phyloP scores from a whole-genome alignment of 2,888 invertebrate species.

The Xanthorhoe spadicearia region DNA sequence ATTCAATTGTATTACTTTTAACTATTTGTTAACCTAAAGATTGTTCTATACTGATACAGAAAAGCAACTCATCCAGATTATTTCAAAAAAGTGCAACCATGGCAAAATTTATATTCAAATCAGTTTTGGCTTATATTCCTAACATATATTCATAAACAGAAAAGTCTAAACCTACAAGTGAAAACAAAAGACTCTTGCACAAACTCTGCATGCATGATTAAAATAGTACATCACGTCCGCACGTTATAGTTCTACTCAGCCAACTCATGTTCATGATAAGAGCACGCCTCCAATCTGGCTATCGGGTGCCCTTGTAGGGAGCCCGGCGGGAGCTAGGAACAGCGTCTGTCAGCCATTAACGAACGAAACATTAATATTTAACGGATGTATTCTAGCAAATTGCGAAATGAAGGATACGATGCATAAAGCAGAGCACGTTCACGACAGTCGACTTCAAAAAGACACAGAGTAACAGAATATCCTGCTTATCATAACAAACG shows the following conservation, averaged over 20 bases:
- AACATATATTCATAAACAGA: too few species aligned
- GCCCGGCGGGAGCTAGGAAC: conserved; percentile 30
- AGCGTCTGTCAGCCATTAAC: conserved; percentile 32
- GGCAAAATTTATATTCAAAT: too few species aligned
- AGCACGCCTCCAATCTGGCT: conserved; percentile 28
- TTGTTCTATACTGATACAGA: too few species aligned
- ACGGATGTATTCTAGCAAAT: conserved; percentile 33
- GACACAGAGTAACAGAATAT: too few species aligned
- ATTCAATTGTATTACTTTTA: too few species aligned
- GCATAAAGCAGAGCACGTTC: conserved; percentile 34
- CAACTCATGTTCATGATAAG: conserved; percentile 35
- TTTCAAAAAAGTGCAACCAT: too few species aligned
- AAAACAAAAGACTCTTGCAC: neutral
- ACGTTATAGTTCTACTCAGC: neutral
- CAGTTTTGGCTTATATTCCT: too few species aligned
- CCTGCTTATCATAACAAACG: too few species aligned
- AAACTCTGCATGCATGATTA: neutral
- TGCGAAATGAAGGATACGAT: conserved; percentile 34
- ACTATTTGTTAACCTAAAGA: too few species aligned
- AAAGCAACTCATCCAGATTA: too few species aligned
- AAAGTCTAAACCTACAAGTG: too few species aligned
- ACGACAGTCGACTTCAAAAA: conserved; percentile 1
- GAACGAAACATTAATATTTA: conserved; percentile 36
- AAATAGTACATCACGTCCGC: neutral
- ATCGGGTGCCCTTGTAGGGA: conserved; percentile 32